A percentile compares a stretch with the other conserved stretches of the same genome.
Evolutionary conservation across 1,140 invertebrate genomes (phyloP).

Genomic region (Marisa cornuarietis): DNA sequence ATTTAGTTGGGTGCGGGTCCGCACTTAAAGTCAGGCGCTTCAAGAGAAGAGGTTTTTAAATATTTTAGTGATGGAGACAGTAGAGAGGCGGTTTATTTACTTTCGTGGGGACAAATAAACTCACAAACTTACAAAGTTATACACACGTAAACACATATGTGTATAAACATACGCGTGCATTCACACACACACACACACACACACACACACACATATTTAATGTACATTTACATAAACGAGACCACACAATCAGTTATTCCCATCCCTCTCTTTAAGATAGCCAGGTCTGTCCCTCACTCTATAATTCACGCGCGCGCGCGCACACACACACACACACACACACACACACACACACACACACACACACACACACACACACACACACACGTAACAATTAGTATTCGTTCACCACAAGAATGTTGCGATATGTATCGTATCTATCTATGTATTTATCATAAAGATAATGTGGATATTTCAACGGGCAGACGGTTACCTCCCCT

Average conservation of each 20-base stretch:
- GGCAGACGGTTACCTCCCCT: neutral
- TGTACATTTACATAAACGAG: no score
- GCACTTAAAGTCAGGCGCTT: no score
- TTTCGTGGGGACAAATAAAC: neutral
- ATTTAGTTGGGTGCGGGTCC: no score
- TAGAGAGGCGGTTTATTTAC: no score
- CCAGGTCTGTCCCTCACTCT: no score
- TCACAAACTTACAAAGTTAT: neutral
- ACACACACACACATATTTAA: conserved; percentile 16
- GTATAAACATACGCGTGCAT: neutral
- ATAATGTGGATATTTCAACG: neutral
- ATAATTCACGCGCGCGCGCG: no score
- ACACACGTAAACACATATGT: neutral
- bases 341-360: conserved; percentile 16
- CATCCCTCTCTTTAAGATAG: no score
- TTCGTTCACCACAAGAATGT: neutral
- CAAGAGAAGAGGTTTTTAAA: no score
- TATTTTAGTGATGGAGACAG: no score
- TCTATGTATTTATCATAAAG: no score
- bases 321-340: conserved; percentile 13
- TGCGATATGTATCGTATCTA: no score
- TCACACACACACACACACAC: conserved; percentile 11
- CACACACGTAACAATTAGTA: conserved; percentile 8
- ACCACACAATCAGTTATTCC: no score
- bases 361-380: conserved; percentile 14